Conservation (phyloP, 2,113 vertebrate genomes). For the Rostratula benghalensis region DNA sequence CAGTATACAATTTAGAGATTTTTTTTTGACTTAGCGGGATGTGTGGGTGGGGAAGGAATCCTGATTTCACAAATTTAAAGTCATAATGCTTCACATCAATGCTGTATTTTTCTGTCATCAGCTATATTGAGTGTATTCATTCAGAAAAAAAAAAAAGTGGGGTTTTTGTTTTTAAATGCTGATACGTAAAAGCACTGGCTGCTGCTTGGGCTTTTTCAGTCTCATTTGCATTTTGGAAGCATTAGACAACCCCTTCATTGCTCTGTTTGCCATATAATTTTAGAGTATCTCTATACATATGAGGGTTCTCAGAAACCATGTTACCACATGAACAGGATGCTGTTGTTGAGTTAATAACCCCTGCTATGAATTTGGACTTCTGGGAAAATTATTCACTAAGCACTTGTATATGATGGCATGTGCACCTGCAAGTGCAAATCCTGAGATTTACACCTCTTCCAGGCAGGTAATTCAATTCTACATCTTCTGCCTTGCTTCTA, state of each 20-base stretch:
- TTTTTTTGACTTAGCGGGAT: neutral
- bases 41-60: neutral
- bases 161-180: neutral
- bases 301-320: neutral
- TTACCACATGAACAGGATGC: neutral
- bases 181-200: neutral
- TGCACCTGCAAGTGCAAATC: neutral
- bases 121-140: neutral
- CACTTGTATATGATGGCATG: neutral
- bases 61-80: neutral
- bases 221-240: neutral
- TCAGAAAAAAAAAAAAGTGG: neutral
- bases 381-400: neutral
- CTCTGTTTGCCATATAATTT: neutral
- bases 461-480: neutral
- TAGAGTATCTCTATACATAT: neutral
- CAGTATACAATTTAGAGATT: neutral
- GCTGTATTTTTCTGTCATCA: neutral
- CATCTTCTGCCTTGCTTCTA: neutral
- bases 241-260: neutral
- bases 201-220: neutral
- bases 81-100: neutral
- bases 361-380: neutral
- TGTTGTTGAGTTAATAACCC: neutral
- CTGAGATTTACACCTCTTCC: neutral